These are phyloP conservation scores for Etheostoma cragini DNA, from an alignment of 2,113 vertebrate genomes.

Conservation along the genomic window DNA sequence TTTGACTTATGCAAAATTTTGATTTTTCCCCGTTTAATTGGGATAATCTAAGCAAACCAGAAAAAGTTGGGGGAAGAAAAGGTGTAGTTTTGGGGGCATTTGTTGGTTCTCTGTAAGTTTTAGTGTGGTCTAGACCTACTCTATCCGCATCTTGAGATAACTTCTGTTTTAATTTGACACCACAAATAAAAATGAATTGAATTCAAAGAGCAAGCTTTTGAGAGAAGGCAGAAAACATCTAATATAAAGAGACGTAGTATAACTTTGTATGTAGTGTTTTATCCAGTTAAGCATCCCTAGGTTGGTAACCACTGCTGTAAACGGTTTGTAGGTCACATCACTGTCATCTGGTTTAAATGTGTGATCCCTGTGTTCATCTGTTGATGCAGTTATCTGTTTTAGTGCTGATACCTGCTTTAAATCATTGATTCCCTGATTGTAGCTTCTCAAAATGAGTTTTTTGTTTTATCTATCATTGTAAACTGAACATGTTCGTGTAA, in stretches of 20 bases:
- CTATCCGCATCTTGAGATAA: too few relatives aligned
- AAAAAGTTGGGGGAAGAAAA: too few relatives aligned
- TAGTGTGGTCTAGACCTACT: too few relatives aligned
- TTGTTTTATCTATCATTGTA: background rate
- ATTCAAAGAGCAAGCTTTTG: background rate
- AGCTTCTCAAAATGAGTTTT: background rate
- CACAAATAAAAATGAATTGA: too few relatives aligned
- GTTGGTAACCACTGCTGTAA: background rate
- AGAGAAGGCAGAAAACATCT: background rate
- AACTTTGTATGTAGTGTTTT: too few relatives aligned
- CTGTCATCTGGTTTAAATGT: background rate
- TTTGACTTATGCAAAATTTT: background rate
- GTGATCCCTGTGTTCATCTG: background rate
- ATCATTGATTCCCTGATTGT: background rate
- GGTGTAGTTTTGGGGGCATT: too few relatives aligned
- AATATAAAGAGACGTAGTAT: background rate
- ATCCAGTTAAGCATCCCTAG: background rate
- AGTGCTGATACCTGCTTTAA: background rate
- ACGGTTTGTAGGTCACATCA: constrained; percentile 9
- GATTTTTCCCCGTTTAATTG: background rate
- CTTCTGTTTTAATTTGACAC: too few relatives aligned
- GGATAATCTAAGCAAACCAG: background rate
- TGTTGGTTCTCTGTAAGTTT: too few relatives aligned
- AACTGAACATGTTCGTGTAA: background rate
- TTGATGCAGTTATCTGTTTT: background rate